Evolutionary conservation across 2,888 invertebrate genomes (phyloP), one percentile per base, ranked within the genome.

Genomic region (Alcis repandata): DNA sequence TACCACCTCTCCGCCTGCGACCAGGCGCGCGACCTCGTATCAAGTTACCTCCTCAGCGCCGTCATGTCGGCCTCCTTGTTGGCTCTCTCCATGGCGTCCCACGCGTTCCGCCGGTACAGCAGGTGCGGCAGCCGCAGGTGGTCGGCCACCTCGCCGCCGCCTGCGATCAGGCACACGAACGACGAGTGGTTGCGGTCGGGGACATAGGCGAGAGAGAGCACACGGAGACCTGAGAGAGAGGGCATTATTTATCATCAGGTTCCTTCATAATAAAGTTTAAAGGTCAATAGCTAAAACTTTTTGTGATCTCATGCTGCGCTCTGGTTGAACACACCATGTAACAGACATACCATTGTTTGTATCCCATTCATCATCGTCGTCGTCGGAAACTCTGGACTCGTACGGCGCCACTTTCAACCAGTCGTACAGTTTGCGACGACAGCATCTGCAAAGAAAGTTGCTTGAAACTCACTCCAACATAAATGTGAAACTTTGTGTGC

Each of bases 301-400:
- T n/a, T n/a, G n/a, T n/a, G n/a, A n/a, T n/a, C n/a, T n/a, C n/a
- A n/a, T n/a, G n/a, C n/a, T n/a, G n/a, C n/a, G n/a, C n/a, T n/a
- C n/a, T n/a, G n/a, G n/a, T n/a, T n/a, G n/a, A n/a, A n/a, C n/a
- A n/a, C n/a, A n/a, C n/a, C n/a, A n/a, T n/a, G n/a, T 58, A 45
- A 3, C 1, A 13, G 19, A 72, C 75, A 76, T 66, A 92, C 92
- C 92, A 69, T 96, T 96, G 13, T 95, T 94, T 0, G 97, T 96
- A 72, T 98, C 98, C 97, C 98, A 98, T 68, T 98, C 98, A 61
- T 98, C 98, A 60, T 98, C 98, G 59, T 98, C 98, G 68, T 98
- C 98, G 60, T 98, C 98, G 0, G 92, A 91, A 0, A 92, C 84
- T 36, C 92, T 76, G 0, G 93, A 92, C 74, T 92, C 95, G 81